phyloP scores from a whole-genome alignment of 2,888 invertebrate species.

The Drosophila engyochracea region DNA sequence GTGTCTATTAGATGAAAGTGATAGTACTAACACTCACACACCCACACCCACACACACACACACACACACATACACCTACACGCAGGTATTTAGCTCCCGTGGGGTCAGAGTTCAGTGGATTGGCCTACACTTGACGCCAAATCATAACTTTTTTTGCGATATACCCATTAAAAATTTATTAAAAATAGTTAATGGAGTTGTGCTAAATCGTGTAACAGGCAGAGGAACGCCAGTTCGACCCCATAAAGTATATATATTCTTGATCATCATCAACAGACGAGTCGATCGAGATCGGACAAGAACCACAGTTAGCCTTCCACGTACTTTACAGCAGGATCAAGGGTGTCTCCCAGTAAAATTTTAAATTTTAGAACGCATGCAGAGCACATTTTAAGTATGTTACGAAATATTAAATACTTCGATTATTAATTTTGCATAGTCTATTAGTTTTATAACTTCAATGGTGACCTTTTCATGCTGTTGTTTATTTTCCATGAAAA shows the following conservation, averaged over 20 bases:
- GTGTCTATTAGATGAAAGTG: conserved; percentile 24
- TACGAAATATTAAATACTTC: background rate
- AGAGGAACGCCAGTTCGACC: no score
- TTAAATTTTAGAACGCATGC: background rate
- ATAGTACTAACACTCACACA: conserved; percentile 25
- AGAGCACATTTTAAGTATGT: background rate
- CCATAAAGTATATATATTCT: background rate
- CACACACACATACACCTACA: background rate
- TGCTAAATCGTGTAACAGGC: background rate
- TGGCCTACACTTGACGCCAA: conserved; percentile 14
- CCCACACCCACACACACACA: background rate
- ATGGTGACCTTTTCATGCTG: background rate
- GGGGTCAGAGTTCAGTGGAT: conserved; percentile 15
- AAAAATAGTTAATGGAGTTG: background rate
- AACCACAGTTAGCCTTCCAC: background rate
- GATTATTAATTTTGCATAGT: background rate
- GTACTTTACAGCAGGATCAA: background rate
- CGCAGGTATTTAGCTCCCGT: conserved; percentile 8
- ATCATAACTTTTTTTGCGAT: background rate
- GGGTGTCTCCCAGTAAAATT: background rate
- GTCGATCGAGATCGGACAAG: background rate
- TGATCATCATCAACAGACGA: background rate
- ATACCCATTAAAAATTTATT: background rate
- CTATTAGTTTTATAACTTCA: background rate
- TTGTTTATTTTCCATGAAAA: background rate